Evolutionary conservation across 2,888 invertebrate genomes (phyloP).

Genomic region (Eilema sororculum): DNA sequence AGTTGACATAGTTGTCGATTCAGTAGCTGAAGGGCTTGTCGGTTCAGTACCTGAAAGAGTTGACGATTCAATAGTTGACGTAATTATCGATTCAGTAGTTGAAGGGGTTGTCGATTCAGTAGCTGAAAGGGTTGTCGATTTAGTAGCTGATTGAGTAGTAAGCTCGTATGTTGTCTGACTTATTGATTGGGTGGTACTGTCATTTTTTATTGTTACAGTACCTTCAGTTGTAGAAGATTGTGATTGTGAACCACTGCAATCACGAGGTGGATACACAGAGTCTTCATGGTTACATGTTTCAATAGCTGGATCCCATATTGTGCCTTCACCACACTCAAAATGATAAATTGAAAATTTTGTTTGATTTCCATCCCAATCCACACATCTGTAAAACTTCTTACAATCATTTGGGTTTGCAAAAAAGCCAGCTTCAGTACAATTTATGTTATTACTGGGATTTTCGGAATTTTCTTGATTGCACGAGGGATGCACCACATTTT

Average conservation of each 20-base stretch:
- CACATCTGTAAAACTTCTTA: slow-evolving; percentile 89
- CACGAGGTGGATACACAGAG: slow-evolving; percentile 87
- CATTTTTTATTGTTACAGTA: slow-evolving; percentile 53
- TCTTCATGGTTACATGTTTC: slow-evolving; percentile 90
- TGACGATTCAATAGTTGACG: slow-evolving; percentile 36
- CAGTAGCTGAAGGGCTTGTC: neutral
- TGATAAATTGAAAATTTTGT: slow-evolving; percentile 88
- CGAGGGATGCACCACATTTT: slow-evolving; percentile 73
- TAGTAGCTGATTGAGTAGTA: slow-evolving; percentile 14
- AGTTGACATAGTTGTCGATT: slow-evolving; percentile 16
- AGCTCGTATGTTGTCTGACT: slow-evolving; percentile 19
- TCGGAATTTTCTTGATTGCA: slow-evolving; percentile 62
- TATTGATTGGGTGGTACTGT: slow-evolving; percentile 49
- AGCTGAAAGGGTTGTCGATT: neutral
- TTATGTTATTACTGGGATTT: slow-evolving; percentile 65
- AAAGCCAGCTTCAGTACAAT: slow-evolving; percentile 88
- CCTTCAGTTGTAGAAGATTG: slow-evolving; percentile 47
- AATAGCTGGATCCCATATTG: slow-evolving; percentile 90
- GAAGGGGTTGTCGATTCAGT: slow-evolving; percentile 30
- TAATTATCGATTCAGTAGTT: slow-evolving; percentile 43
- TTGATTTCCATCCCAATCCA: slow-evolving; percentile 87
- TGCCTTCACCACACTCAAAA: slow-evolving; percentile 90
- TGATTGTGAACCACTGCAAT: slow-evolving; percentile 72
- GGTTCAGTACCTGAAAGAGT: neutral
- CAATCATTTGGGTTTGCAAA: slow-evolving; percentile 88